Percentiles rank a stretch among this genome's conserved stretches.
Conservation (phyloP, 2,888 invertebrate species). For the Ophonus ardosiacus region DNA sequence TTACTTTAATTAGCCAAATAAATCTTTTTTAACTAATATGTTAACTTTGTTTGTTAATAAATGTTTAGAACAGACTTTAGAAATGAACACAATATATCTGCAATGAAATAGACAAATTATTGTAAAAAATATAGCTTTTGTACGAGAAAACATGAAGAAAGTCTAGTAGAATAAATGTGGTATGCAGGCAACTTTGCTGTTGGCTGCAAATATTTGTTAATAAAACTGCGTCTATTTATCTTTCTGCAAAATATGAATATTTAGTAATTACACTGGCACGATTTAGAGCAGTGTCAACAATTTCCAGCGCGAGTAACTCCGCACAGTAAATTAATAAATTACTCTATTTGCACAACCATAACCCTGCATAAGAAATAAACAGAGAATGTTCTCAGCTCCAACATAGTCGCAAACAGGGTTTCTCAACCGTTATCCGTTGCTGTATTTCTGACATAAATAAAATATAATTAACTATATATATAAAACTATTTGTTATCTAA, state of each 20-base stretch:
- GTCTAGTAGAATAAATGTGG: neutral
- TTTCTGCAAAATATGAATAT: slow-evolving; percentile 10
- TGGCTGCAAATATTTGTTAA: slow-evolving; percentile 3
- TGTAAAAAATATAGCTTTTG: neutral
- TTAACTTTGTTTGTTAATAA: too few species aligned
- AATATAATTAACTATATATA: too few species aligned
- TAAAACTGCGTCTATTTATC: neutral
- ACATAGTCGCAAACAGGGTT: neutral
- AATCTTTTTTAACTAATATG: too few species aligned
- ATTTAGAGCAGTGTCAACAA: slow-evolving; percentile 19
- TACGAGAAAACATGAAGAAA: neutral
- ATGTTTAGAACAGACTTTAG: neutral
- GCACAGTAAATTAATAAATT: slow-evolving; percentile 8
- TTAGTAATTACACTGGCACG: slow-evolving; percentile 13
- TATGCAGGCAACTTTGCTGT: neutral
- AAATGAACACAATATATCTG: neutral
- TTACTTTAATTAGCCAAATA: too few species aligned
- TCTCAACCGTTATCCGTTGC: neutral
- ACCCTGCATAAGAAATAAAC: slow-evolving; percentile 32
- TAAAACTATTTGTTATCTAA: too few species aligned
- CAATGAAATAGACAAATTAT: neutral
- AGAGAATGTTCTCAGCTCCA: neutral
- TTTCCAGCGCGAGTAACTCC: neutral
- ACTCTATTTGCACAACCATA: slow-evolving; percentile 2
- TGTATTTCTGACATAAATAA: neutral